Evolutionary conservation across 2,797 vertebrate species (phyloP), one percentile per base, ranked within the genome.

Genomic region (Lates japonicus): DNA sequence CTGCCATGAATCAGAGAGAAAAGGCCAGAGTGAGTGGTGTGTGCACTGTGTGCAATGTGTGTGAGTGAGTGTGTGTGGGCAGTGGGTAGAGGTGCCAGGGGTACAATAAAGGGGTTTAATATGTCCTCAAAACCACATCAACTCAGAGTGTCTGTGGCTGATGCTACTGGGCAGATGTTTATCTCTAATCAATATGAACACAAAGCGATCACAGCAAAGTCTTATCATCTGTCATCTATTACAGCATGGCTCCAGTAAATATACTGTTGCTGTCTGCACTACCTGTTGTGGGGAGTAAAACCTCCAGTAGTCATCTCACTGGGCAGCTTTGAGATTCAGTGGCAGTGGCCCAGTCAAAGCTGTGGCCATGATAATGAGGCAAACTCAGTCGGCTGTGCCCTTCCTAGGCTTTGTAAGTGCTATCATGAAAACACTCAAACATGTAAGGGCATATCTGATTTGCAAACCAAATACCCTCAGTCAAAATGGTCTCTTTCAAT

Each of bases 171-270:
- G 60, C 81, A 84, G 87, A 89, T 85, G 80, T 89, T 87, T 88
- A 90, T 90, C 78, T 86, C 80, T 65, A 83, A 90, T 90, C 79
- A 84, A 84, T 87, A 85, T 74, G 44, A 79, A 57, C 77, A 89
- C 82, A 87, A 78, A 87, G 77, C 87, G 84, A 86, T 86, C 78
- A 83, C 44, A 80, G 76, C 72, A 71, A 52, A 70, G 49, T 79
- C 62, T 82, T 87, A 87, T 90, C 85, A 58, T 78, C 77, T 83
- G 60, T 74, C 81, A 87, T 84, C 82, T 85, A 63, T 80, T 78
- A 76, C 82, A 67, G 60, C 57, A 11, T 49, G 33, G 57, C 75
- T 81, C 37, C 60, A 19, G 65, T 70, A 76, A 84, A 82, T 76
- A 72, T 67, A 70, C 67, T 51, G 81, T 17, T 31, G 65, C 17